phyloP scores from a whole-genome alignment of 2,797 vertebrate genomes.

The Sebastes steindachneri region DNA sequence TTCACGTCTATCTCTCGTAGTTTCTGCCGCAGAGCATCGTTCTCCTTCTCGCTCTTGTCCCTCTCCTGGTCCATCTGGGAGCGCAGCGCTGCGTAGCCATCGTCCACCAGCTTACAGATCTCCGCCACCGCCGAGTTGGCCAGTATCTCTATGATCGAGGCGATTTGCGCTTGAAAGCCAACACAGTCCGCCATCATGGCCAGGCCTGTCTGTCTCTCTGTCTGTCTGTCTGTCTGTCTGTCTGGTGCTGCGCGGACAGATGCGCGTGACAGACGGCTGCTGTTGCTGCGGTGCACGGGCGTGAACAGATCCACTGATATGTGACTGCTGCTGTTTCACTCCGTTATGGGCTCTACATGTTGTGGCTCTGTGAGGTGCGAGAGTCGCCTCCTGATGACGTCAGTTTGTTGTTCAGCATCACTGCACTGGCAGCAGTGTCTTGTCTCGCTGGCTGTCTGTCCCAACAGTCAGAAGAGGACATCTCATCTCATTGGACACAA shows the following conservation, averaged over 20 bases:
- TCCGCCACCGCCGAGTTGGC: slow-evolving; percentile 85
- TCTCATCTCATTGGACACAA: no score
- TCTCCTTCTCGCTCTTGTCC: slow-evolving; percentile 77
- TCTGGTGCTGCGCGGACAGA: slow-evolving; percentile 1
- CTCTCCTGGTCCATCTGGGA: slow-evolving; percentile 79
- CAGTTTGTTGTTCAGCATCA: slow-evolving; percentile 58
- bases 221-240: background rate
- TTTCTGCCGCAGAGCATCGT: slow-evolving; percentile 76
- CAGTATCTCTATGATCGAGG: slow-evolving; percentile 83
- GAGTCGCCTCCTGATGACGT: slow-evolving; percentile 74
- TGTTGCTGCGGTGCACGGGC: slow-evolving; percentile 11
- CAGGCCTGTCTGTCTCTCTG: background rate
- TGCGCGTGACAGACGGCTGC: slow-evolving; percentile 4
- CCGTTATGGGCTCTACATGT: background rate
- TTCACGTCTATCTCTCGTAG: slow-evolving; percentile 78
- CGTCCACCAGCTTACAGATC: slow-evolving; percentile 85
- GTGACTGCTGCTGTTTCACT: background rate
- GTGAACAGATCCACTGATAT: background rate
- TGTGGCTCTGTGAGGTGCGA: slow-evolving; percentile 16
- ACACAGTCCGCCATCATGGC: slow-evolving; percentile 79
- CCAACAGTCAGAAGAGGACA: no score
- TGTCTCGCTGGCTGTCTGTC: no score
- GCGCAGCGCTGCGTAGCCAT: slow-evolving; percentile 80
- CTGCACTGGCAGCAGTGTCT: background rate
- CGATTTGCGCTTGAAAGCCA: slow-evolving; percentile 83